These are phyloP conservation scores for Phrixothrix hirtus DNA, from an alignment of 2,888 invertebrate genomes.

Conservation along the genomic window DNA sequence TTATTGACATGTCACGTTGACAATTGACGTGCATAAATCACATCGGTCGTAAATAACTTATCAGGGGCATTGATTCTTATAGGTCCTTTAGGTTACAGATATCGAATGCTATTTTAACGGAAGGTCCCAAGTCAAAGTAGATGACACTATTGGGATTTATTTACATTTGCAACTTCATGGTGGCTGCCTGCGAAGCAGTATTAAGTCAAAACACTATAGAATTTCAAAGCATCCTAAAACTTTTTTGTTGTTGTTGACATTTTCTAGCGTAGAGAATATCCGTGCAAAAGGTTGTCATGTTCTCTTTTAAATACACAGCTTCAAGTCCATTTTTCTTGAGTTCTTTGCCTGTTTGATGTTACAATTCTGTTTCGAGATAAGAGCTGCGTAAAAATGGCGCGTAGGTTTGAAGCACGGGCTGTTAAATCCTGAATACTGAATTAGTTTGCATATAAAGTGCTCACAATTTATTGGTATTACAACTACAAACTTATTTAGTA, in stretches of 20 bases:
- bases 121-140: too few relatives aligned
- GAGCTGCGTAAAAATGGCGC: constrained; percentile 5
- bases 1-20: constrained; percentile 20
- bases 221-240: constrained; percentile 7
- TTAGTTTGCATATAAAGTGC: constrained; percentile 5
- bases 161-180: constrained; percentile 8
- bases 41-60: constrained; percentile 20
- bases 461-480: constrained; percentile 4
- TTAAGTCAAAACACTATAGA: constrained; percentile 15
- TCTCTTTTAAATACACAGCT: neutral
- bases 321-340: neutral
- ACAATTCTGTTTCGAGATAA: neutral
- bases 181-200: constrained; percentile 1
- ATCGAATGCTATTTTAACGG: too few relatives aligned
- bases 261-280: constrained; percentile 5
- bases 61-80: constrained; percentile 12
- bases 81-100: constrained; percentile 1
- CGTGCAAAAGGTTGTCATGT: constrained; percentile 14
- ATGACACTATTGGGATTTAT: constrained; percentile 2
- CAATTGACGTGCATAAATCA: constrained; percentile 27
- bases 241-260: constrained; percentile 16
- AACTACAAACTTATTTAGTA: neutral
- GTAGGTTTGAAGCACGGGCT: constrained; percentile 3
- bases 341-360: neutral
- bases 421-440: neutral